A percentile compares a stretch with the other conserved stretches of the same genome.
These are phyloP conservation scores for Macrosiphum euphorbiae DNA, from an alignment of 2,888 invertebrate species.

Conservation along the genomic window DNA sequence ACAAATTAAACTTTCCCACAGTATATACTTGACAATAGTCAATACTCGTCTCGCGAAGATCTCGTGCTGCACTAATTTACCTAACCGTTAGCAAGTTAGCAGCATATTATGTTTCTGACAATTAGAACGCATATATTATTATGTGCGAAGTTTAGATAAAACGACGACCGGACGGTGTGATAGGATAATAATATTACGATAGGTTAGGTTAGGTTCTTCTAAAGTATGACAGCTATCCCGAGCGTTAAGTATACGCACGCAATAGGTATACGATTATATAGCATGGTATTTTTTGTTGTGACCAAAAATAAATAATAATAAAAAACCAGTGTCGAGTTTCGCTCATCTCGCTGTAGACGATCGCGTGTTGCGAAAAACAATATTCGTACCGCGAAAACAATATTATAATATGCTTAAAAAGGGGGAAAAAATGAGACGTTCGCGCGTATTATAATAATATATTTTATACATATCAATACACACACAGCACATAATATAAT, in stretches of 20 bases:
- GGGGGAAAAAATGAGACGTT: not conserved
- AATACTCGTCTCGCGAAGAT: too few species aligned
- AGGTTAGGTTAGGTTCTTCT: too few species aligned
- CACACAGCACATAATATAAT: not conserved
- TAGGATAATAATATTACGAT: too few species aligned
- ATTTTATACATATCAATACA: not conserved
- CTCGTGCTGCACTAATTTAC: too few species aligned
- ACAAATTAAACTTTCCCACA: not conserved
- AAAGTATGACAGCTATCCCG: too few species aligned
- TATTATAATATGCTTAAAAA: not conserved
- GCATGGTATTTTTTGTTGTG: too few species aligned
- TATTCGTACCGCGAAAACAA: not conserved
- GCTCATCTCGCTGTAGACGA: not conserved
- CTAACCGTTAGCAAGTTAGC: too few species aligned
- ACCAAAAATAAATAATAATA: not conserved
- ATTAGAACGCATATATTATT: too few species aligned
- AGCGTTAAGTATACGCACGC: too few species aligned
- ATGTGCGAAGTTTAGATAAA: not conserved
- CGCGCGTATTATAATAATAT: not conserved
- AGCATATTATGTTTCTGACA: too few species aligned
- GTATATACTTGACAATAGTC: not conserved
- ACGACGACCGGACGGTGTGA: too few species aligned
- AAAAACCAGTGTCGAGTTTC: not conserved
- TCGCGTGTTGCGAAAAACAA: conserved; percentile 5
- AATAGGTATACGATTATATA: too few species aligned